These are phyloP conservation scores for Willisornis vidua DNA, from an alignment of 2,113 vertebrate species.

Conservation along the genomic window DNA sequence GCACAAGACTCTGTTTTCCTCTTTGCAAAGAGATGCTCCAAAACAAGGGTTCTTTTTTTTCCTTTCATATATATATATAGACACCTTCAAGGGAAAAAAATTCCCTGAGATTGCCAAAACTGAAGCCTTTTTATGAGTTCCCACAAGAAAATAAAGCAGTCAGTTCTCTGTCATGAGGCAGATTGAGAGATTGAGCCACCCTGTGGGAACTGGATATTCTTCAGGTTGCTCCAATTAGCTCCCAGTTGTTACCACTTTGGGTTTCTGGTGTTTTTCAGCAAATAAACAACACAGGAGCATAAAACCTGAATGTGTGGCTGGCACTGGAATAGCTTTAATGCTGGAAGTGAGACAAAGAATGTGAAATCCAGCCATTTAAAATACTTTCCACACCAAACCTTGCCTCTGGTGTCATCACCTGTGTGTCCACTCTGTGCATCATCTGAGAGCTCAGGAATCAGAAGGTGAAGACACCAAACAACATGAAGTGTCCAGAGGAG, in stretches of 20 bases:
- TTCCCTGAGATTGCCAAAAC: background rate
- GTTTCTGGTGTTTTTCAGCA: background rate
- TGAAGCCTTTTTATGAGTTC: background rate
- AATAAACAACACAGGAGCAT: background rate
- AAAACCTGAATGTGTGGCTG: background rate
- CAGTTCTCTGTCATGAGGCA: background rate
- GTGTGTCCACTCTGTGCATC: accelerated
- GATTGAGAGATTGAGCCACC: background rate
- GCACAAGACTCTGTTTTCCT: background rate
- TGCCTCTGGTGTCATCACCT: background rate
- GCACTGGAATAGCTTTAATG: background rate
- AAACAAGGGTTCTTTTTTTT: background rate
- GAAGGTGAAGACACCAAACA: background rate
- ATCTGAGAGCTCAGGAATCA: background rate
- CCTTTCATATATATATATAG: background rate
- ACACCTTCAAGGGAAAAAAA: background rate
- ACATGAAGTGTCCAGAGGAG: background rate
- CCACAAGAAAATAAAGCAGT: background rate
- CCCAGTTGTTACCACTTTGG: background rate
- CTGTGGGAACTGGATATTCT: background rate
- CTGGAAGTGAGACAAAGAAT: background rate
- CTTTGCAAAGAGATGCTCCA: background rate
- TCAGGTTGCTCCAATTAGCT: background rate
- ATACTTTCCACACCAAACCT: background rate
- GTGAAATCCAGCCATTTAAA: background rate